Conservation (phyloP, 2,113 vertebrate genomes). For the Carassius auratus region DNA sequence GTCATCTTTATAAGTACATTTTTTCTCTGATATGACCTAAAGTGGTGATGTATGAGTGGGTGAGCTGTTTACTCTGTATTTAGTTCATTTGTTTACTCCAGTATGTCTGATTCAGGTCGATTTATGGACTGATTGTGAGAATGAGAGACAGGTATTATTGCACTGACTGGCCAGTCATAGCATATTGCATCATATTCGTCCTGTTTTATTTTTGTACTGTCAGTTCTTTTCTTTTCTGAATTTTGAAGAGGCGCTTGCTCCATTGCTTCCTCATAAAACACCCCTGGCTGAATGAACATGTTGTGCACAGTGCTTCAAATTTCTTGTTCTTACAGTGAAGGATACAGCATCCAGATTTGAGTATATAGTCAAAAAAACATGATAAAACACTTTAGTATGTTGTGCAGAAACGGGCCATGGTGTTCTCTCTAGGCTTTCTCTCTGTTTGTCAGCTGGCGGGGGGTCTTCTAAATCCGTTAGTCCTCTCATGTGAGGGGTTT, state of each 20-base stretch:
- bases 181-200: background rate
- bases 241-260: background rate
- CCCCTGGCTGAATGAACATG: background rate
- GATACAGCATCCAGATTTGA: background rate
- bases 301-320: background rate
- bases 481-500: slow-evolving; percentile 20
- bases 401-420: background rate
- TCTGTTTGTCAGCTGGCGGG: slow-evolving; percentile 16
- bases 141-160: background rate
- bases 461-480: slow-evolving; percentile 13
- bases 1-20: background rate
- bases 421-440: background rate
- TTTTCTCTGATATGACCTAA: background rate
- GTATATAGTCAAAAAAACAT: background rate
- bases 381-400: background rate
- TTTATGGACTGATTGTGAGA: too few relatives aligned
- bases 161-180: background rate
- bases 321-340: background rate
- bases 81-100: background rate
- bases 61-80: background rate
- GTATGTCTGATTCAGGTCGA: too few relatives aligned
- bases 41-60: background rate
- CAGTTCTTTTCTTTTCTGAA: background rate
- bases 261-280: background rate
- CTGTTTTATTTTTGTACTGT: background rate